Conservation (phyloP, 2,797 vertebrate genomes). For the Girardinus metallicus region DNA sequence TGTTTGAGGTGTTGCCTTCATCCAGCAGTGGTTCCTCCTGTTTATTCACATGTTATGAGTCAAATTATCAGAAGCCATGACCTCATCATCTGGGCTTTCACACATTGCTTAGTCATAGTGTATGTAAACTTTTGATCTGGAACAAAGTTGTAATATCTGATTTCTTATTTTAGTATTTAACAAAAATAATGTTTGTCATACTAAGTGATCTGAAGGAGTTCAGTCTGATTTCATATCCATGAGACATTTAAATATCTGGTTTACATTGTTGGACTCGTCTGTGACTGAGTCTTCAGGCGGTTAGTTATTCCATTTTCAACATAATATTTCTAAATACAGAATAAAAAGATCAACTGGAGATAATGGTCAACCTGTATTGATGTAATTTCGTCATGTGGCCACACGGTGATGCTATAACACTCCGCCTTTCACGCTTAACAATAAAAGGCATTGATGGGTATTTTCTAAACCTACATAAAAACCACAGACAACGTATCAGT, state of each 20-base stretch:
- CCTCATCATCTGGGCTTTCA: background rate
- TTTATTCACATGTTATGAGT: background rate
- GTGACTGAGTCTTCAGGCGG: background rate
- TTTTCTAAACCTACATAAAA: too few relatives aligned
- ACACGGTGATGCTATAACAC: constrained; percentile 46
- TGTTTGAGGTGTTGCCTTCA: background rate
- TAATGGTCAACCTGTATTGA: background rate
- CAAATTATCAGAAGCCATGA: background rate
- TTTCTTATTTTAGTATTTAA: background rate
- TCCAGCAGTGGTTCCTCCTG: background rate
- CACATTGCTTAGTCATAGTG: background rate
- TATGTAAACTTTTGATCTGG: background rate
- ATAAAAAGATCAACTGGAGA: background rate
- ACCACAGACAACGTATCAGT: too few relatives aligned
- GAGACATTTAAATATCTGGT: background rate
- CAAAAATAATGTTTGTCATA: background rate
- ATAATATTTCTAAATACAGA: background rate
- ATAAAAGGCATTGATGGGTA: background rate
- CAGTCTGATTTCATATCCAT: background rate
- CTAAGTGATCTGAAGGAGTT: background rate
- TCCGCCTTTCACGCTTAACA: background rate
- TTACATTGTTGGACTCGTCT: background rate
- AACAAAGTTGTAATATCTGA: background rate
- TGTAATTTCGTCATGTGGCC: constrained; percentile 30
- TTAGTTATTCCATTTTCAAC: background rate